Evolutionary conservation across 2,113 vertebrate species (phyloP).

Genomic region (Progne subis): DNA sequence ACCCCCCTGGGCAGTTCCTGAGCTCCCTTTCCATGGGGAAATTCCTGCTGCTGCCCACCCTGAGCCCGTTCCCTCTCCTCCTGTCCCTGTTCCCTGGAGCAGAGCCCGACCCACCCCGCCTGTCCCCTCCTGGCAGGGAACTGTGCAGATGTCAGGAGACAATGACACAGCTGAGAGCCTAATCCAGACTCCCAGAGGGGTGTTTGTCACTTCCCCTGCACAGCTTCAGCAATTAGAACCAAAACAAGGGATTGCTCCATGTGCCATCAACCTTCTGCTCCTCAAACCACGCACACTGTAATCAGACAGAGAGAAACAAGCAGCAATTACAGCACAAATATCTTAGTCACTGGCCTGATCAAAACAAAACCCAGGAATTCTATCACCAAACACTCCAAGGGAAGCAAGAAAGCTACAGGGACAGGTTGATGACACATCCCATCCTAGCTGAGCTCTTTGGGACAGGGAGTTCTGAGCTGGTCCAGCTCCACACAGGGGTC

Average conservation of each 20-base stretch:
- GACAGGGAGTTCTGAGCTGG: background rate
- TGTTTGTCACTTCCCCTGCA: slow-evolving; percentile 30
- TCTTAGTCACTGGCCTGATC: background rate
- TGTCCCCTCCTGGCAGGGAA: background rate
- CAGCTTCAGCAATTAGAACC: background rate
- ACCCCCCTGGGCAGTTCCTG: background rate
- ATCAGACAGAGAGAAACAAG: background rate
- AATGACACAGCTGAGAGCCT: background rate
- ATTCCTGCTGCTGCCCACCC: background rate
- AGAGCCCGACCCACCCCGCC: rapidly evolving
- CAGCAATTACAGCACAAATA: background rate
- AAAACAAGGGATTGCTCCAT: slow-evolving; percentile 27
- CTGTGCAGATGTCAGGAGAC: background rate
- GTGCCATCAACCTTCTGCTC: background rate
- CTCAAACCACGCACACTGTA: background rate
- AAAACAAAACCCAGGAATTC: background rate
- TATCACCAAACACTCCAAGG: background rate
- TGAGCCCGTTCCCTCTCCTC: background rate
- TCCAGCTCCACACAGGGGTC: background rate
- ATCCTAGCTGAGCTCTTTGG: background rate
- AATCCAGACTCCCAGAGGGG: background rate
- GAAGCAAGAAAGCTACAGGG: background rate
- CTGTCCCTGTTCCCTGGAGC: background rate
- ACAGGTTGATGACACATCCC: background rate
- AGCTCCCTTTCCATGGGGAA: rapidly evolving